These are phyloP conservation scores for Odontamblyopus lacepedii DNA, from an alignment of 2,797 vertebrate genomes.

Conservation along the genomic window DNA sequence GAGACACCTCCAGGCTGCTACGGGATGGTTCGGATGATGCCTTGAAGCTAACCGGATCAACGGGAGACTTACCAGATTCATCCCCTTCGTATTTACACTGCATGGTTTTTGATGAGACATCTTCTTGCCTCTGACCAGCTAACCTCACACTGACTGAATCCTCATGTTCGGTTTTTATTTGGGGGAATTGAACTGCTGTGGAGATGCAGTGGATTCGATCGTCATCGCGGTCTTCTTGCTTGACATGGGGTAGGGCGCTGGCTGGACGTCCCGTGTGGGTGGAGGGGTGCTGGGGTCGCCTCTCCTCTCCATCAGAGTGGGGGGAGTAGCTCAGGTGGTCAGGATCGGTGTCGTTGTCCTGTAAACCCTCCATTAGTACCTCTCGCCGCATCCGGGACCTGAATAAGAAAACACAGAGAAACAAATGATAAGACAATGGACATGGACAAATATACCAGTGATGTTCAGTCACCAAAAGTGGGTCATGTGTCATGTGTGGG, in stretches of 20 bases:
- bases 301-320: slow-evolving; percentile 84
- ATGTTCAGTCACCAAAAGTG: background rate
- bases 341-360: slow-evolving; percentile 89
- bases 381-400: slow-evolving; percentile 98
- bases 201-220: slow-evolving; percentile 69
- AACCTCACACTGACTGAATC: slow-evolving; percentile 58
- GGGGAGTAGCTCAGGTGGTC: slow-evolving; percentile 83
- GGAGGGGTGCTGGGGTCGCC: slow-evolving; percentile 76
- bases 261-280: slow-evolving; percentile 46
- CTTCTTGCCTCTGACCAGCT: slow-evolving; percentile 73
- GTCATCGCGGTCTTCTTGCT: slow-evolving; percentile 85
- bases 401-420: slow-evolving; percentile 46
- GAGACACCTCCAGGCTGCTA: slow-evolving; percentile 90
- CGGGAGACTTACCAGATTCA: slow-evolving; percentile 72
- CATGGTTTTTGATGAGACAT: slow-evolving; percentile 66
- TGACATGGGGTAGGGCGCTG: slow-evolving; percentile 73
- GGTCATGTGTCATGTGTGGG: background rate
- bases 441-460: background rate
- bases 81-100: slow-evolving; percentile 71
- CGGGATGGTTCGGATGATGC: slow-evolving; percentile 86
- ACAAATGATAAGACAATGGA: slow-evolving; percentile 14
- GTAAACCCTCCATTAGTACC: slow-evolving; percentile 90
- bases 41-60: slow-evolving; percentile 89
- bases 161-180: slow-evolving; percentile 74
- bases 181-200: slow-evolving; percentile 60